Conservation (phyloP, 2,888 invertebrate species). For the Gymnoscelis rufifasciata region DNA sequence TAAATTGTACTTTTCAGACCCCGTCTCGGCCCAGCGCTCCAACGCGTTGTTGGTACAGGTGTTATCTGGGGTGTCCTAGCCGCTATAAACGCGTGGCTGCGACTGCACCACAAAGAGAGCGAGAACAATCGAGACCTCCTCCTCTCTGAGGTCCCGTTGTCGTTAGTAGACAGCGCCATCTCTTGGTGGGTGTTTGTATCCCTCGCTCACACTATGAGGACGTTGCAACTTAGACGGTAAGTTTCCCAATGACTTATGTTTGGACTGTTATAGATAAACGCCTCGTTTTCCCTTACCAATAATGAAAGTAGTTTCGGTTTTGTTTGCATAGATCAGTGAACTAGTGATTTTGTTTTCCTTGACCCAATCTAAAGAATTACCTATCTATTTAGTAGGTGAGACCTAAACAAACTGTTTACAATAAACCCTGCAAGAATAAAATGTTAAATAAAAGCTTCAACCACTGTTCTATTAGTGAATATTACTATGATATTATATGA, state of each 20-base stretch:
- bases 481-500: too few relatives aligned
- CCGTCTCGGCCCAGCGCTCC: slow-evolving; percentile 91
- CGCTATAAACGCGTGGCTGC: slow-evolving; percentile 90
- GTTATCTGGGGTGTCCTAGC: slow-evolving; percentile 90
- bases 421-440: too few relatives aligned
- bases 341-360: too few relatives aligned
- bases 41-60: slow-evolving; percentile 92
- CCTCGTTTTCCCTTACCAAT: too few relatives aligned
- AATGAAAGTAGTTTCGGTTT: background rate
- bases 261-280: too few relatives aligned
- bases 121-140: slow-evolving; percentile 69
- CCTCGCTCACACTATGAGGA: slow-evolving; percentile 93
- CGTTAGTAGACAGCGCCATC: slow-evolving; percentile 90
- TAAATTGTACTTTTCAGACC: slow-evolving; percentile 75
- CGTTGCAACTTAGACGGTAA: slow-evolving; percentile 88
- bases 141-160: slow-evolving; percentile 91
- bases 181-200: slow-evolving; percentile 97
- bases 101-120: slow-evolving; percentile 75
- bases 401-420: too few relatives aligned
- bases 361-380: too few relatives aligned
- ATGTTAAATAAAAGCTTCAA: too few relatives aligned
- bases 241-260: background rate
- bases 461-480: too few relatives aligned
- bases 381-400: too few relatives aligned
- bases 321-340: too few relatives aligned